A percentile compares a stretch with the other conserved stretches of the same genome.
Evolutionary conservation across 2,888 invertebrate species (phyloP).

Genomic region (Hirtodrosophila cameraria): DNA sequence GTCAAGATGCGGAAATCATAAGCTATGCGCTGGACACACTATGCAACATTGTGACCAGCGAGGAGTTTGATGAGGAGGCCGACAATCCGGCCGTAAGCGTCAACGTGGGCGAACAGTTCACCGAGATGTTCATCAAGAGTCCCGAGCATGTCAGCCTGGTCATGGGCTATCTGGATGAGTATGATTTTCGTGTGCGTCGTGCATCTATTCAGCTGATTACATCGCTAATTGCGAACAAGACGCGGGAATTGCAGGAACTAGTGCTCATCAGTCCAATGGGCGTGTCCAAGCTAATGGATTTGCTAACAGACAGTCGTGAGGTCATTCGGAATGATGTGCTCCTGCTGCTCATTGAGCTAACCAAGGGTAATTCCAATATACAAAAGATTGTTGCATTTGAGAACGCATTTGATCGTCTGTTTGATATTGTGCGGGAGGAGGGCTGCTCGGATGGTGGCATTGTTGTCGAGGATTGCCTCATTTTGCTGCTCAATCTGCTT

Average conservation of each 20-base stretch:
- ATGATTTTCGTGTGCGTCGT: constrained; percentile 96
- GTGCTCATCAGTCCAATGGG: constrained; percentile 97
- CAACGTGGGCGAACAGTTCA: constrained; percentile 96
- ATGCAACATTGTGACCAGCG: constrained; percentile 93
- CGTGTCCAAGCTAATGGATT: constrained; percentile 98
- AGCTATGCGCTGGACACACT: constrained; percentile 96
- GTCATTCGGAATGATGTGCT: constrained; percentile 97
- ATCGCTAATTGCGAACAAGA: constrained; percentile 93
- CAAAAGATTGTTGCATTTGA: constrained; percentile 99
- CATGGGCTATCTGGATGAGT: constrained; percentile 95
- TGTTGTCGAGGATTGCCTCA: constrained; percentile 98
- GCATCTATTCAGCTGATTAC: constrained; percentile 95
- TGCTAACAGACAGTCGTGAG: constrained; percentile 96
- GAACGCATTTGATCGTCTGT: constrained; percentile 97
- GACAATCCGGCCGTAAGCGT: constrained; percentile 87
- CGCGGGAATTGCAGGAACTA: constrained; percentile 94
- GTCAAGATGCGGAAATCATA: constrained; percentile 95
- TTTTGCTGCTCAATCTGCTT: constrained; percentile 95
- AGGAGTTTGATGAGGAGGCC: constrained; percentile 92
- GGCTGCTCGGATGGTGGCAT: constrained; percentile 98
- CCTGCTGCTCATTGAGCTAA: constrained; percentile 94
- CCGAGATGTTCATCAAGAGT: constrained; percentile 98
- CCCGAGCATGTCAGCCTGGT: constrained; percentile 92
- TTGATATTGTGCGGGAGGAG: constrained; percentile 96
- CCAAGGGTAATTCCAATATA: constrained; percentile 95